Percentiles rank a stretch among this genome's conserved stretches.
Conservation (phyloP, 1,140 invertebrate species). For the Drosophila pachea region DNA sequence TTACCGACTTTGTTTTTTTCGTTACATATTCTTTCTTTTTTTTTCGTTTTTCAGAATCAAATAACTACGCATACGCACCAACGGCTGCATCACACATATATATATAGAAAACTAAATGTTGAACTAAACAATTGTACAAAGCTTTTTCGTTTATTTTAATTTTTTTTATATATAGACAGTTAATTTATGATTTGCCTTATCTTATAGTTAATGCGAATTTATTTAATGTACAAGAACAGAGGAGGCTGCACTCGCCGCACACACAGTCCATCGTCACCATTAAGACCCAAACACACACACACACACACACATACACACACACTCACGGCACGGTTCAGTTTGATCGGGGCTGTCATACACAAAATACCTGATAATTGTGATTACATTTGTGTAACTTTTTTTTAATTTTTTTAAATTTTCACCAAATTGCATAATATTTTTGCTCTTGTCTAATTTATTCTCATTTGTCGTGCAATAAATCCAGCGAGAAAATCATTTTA, state of each 20-base stretch:
- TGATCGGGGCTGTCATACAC: conserved; percentile 49
- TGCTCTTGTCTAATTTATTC: conserved; percentile 48
- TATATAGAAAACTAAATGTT: conserved; percentile 37
- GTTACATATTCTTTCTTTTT: conserved; percentile 39
- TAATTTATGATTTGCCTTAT: conserved; percentile 63
- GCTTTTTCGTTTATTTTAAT: conserved; percentile 39
- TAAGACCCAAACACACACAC: conserved; percentile 14
- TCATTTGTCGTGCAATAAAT: conserved; percentile 67
- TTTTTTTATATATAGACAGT: conserved; percentile 50
- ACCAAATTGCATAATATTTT: conserved; percentile 47
- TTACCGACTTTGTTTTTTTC: conserved; percentile 47
- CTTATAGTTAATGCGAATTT: conserved; percentile 51
- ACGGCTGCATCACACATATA: conserved; percentile 59
- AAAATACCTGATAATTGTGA: conserved; percentile 72
- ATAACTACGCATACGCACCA: conserved; percentile 59
- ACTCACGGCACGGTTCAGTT: conserved; percentile 18
- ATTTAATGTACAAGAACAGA: conserved; percentile 30
- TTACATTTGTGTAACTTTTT: conserved; percentile 50
- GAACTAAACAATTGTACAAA: conserved; percentile 64
- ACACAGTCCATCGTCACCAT: conserved; percentile 12
- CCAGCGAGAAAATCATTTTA: conserved; percentile 22
- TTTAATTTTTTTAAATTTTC: conserved; percentile 48
- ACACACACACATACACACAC: conserved; percentile 18
- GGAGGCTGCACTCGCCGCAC: conserved; percentile 59
- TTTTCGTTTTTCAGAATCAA: conserved; percentile 69